Evolutionary conservation across 2,113 vertebrate genomes (phyloP).

Genomic region (Haliaeetus leucogaster): DNA sequence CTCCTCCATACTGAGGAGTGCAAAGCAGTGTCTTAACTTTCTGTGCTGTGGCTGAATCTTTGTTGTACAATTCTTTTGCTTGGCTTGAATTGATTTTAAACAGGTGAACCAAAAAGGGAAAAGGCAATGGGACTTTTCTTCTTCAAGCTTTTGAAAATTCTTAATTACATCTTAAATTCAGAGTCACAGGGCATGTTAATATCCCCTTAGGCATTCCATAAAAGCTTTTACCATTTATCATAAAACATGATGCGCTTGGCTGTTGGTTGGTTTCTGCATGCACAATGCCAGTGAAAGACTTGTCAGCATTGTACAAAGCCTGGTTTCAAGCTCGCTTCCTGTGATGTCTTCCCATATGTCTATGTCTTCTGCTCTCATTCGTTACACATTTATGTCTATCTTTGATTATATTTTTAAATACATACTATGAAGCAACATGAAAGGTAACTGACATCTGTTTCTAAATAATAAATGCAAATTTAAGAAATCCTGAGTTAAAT

Average conservation of each 20-base stretch:
- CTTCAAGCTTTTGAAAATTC: neutral
- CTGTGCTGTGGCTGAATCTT: neutral
- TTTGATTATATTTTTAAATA: neutral
- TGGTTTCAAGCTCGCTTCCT: neutral
- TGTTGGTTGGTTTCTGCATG: neutral
- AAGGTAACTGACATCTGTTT: neutral
- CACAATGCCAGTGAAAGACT: neutral
- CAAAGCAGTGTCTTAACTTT: neutral
- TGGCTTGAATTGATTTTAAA: neutral
- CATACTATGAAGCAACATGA: neutral
- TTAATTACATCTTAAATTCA: neutral
- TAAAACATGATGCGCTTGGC: neutral
- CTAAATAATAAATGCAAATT: neutral
- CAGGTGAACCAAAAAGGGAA: neutral
- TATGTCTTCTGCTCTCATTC: neutral
- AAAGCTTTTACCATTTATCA: neutral
- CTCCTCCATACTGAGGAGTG: neutral
- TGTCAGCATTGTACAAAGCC: neutral
- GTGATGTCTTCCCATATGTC: neutral
- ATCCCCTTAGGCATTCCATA: neutral
- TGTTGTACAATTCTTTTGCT: neutral
- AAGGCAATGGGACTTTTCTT: neutral
- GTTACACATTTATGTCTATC: neutral
- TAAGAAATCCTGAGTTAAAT: neutral
- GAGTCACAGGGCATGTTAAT: neutral